A percentile compares a stretch with the other conserved stretches of the same genome.
Evolutionary conservation across 2,113 vertebrate species (phyloP).

Genomic region (Sturnira hondurensis): DNA sequence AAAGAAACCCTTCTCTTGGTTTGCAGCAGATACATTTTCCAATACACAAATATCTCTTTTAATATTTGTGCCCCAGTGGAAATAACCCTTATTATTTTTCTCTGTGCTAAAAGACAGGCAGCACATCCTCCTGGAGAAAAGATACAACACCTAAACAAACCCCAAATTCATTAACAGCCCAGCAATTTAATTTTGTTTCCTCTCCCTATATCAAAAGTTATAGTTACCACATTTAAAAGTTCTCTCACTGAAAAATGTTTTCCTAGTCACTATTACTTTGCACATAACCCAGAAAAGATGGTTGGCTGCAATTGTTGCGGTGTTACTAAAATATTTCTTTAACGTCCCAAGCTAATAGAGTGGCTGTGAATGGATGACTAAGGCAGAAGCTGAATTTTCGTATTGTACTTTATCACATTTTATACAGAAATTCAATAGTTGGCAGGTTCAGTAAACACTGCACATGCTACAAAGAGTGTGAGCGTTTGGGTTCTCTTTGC

Average conservation of each 20-base stretch:
- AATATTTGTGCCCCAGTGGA: background rate
- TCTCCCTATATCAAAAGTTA: background rate
- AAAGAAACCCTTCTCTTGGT: background rate
- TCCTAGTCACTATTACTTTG: conserved; percentile 70
- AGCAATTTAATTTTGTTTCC: conserved; percentile 37
- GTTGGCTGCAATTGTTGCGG: conserved; percentile 63
- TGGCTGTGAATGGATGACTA: conserved; percentile 55
- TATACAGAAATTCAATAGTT: conserved; percentile 20
- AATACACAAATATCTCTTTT: background rate
- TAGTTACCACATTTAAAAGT: conserved; percentile 46
- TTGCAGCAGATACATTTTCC: background rate
- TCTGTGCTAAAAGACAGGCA: background rate
- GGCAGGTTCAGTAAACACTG: conserved; percentile 41
- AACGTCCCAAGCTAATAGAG: conserved; percentile 57
- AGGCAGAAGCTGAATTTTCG: conserved; percentile 64
- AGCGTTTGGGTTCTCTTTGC: background rate
- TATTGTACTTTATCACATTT: conserved; percentile 68
- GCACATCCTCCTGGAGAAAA: background rate
- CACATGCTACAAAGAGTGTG: background rate
- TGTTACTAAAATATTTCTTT: conserved; percentile 68
- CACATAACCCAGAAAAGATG: conserved; percentile 58
- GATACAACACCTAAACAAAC: background rate
- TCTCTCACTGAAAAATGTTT: conserved; percentile 57
- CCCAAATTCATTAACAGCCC: conserved; percentile 5
- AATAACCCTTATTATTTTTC: background rate